These are phyloP conservation scores for Beris chalybata DNA, from an alignment of 2,888 invertebrate species.

Conservation along the genomic window DNA sequence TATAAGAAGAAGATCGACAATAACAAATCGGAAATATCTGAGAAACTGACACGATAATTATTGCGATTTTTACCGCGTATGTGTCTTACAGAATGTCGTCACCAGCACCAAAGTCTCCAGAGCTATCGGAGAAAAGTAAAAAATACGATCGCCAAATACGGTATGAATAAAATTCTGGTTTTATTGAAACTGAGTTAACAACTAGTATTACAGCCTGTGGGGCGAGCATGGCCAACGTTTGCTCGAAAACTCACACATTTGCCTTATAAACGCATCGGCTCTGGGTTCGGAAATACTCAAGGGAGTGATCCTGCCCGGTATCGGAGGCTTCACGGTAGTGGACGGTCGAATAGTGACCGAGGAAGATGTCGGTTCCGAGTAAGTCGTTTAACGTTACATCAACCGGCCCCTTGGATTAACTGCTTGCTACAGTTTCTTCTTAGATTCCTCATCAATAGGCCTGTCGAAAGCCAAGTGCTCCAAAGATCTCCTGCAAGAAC, in stretches of 20 bases:
- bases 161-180: slow-evolving; percentile 46
- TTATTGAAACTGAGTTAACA: not conserved
- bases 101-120: slow-evolving; percentile 63
- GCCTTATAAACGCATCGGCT: slow-evolving; percentile 90
- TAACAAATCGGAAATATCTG: too few relatives aligned
- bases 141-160: slow-evolving; percentile 78
- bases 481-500: slow-evolving; percentile 78
- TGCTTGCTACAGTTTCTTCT: slow-evolving; percentile 72
- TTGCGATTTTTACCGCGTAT: too few relatives aligned
- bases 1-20: too few relatives aligned
- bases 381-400: slow-evolving; percentile 44
- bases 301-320: slow-evolving; percentile 91
- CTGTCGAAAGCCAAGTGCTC: slow-evolving; percentile 82
- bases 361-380: slow-evolving; percentile 94
- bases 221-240: slow-evolving; percentile 95
- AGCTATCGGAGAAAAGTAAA: slow-evolving; percentile 69
- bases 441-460: slow-evolving; percentile 80
- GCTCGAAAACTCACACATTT: slow-evolving; percentile 87
- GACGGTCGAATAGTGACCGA: slow-evolving; percentile 82
- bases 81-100: slow-evolving; percentile 48
- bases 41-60: too few relatives aligned
- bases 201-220: slow-evolving; percentile 74
- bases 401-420: not conserved
- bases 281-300: slow-evolving; percentile 95
- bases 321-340: slow-evolving; percentile 89